Percentiles rank a stretch among this genome's conserved stretches.
phyloP scores from a whole-genome alignment of 2,113 vertebrate genomes.

The Ivindomyrus marchei region DNA sequence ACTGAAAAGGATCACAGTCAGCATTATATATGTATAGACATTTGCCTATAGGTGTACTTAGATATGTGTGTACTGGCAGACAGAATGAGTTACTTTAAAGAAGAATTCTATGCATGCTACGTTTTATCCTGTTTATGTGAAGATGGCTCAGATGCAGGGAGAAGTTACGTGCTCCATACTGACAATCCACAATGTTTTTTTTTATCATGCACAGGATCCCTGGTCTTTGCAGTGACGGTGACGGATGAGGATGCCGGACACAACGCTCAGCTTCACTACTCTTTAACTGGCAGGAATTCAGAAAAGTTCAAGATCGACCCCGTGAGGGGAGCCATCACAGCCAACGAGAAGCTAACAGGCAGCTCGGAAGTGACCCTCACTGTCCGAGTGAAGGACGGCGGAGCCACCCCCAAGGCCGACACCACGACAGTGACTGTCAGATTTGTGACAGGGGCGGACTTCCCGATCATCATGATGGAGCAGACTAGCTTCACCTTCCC shows the following conservation, averaged over 20 bases:
- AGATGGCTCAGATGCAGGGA: not conserved
- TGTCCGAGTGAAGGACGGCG: conserved; percentile 80
- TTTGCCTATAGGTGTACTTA: not conserved
- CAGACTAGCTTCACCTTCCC: conserved; percentile 78
- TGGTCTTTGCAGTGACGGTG: conserved; percentile 93
- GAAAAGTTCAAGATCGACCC: conserved; percentile 91
- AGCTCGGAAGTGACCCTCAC: conserved; percentile 84
- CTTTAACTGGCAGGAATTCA: conserved; percentile 76
- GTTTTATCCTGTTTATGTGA: not conserved
- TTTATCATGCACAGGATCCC: conserved; percentile 64
- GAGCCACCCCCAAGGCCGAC: conserved; percentile 74
- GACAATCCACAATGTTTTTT: conserved; percentile 11
- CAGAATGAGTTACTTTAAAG: not conserved
- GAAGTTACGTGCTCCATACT: not conserved
- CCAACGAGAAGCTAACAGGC: conserved; percentile 64
- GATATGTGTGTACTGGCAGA: not conserved
- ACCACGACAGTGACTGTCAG: conserved; percentile 88
- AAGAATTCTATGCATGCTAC: not conserved
- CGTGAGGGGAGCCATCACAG: conserved; percentile 77
- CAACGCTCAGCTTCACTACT: conserved; percentile 86
- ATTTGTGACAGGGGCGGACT: conserved; percentile 79
- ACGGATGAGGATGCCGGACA: conserved; percentile 82
- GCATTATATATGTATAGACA: not conserved
- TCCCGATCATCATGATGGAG: conserved; percentile 73
- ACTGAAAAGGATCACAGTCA: not conserved